A percentile compares a stretch with the other conserved stretches of the same genome.
Evolutionary conservation across 2,113 vertebrate genomes (phyloP).

Genomic region (Callipepla squamata): DNA sequence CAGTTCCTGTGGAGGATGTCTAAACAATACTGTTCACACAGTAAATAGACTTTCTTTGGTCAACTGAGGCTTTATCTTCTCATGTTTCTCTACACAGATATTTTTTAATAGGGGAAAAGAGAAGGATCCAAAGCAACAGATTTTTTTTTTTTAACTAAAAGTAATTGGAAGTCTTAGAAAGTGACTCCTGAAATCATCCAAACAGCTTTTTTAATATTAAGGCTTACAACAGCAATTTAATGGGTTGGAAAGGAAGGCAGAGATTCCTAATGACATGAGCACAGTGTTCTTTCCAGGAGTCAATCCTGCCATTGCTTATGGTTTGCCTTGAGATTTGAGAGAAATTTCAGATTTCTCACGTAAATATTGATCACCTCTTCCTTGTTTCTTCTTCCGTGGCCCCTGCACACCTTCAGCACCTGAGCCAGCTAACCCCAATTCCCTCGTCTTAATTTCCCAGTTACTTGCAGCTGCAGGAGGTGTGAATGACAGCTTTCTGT

Average conservation of each 20-base stretch:
- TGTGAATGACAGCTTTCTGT: not conserved
- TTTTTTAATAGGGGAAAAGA: not conserved
- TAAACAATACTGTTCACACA: not conserved
- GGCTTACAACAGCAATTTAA: not conserved
- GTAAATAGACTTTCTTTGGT: not conserved
- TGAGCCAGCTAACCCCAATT: not conserved
- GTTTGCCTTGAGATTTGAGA: not conserved
- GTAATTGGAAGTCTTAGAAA: not conserved
- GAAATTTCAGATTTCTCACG: not conserved
- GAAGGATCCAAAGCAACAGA: not conserved
- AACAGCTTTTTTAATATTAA: not conserved
- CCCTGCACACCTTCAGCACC: not conserved
- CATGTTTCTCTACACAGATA: fast-evolving
- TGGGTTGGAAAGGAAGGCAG: not conserved
- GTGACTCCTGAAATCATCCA: not conserved
- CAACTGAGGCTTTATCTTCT: not conserved
- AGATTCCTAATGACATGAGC: not conserved
- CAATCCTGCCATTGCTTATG: not conserved
- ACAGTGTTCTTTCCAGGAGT: not conserved
- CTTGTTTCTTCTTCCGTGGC: not conserved
- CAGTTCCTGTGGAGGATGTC: not conserved
- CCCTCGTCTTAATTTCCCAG: not conserved
- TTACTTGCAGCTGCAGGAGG: not conserved
- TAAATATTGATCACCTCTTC: not conserved
- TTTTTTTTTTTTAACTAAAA: not conserved